phyloP scores from a whole-genome alignment of 2,113 vertebrate genomes.

The Dissostichus mawsoni region DNA sequence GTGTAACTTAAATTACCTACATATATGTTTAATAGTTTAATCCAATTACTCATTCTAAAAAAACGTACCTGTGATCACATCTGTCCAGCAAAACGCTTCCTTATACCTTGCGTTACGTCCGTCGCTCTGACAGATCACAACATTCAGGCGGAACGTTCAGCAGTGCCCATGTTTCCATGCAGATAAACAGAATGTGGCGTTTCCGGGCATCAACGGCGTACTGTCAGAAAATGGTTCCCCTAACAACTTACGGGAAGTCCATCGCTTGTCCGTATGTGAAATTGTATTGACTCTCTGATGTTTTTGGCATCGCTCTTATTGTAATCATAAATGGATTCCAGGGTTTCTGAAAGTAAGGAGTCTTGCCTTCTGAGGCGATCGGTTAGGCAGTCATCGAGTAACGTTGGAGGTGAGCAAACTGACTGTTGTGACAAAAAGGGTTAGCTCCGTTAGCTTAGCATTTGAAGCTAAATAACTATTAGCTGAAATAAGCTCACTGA shows the following conservation, averaged over 20 bases:
- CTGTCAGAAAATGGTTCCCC: slow-evolving; percentile 38
- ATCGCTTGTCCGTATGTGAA: neutral
- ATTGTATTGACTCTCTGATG: neutral
- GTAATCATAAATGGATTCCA: slow-evolving; percentile 46
- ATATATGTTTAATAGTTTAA: neutral
- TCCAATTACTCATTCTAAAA: neutral
- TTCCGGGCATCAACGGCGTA: slow-evolving; percentile 8
- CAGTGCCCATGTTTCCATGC: neutral
- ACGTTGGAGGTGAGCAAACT: slow-evolving; percentile 25
- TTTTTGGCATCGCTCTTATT: neutral
- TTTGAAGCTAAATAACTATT: neutral
- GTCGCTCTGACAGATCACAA: neutral
- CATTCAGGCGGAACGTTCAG: slow-evolving; percentile 28
- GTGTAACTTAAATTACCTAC: neutral
- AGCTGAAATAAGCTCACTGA: neutral
- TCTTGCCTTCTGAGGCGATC: slow-evolving; percentile 32
- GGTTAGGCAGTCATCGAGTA: neutral
- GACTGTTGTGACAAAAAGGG: neutral
- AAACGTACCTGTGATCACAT: neutral
- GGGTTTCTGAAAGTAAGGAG: neutral
- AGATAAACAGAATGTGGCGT: neutral
- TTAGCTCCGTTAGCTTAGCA: slow-evolving; percentile 32
- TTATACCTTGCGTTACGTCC: neutral
- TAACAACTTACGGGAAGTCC: neutral
- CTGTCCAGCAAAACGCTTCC: neutral